These are phyloP conservation scores for Pelochelys cantorii DNA, from an alignment of 2,797 vertebrate species.

Conservation along the genomic window DNA sequence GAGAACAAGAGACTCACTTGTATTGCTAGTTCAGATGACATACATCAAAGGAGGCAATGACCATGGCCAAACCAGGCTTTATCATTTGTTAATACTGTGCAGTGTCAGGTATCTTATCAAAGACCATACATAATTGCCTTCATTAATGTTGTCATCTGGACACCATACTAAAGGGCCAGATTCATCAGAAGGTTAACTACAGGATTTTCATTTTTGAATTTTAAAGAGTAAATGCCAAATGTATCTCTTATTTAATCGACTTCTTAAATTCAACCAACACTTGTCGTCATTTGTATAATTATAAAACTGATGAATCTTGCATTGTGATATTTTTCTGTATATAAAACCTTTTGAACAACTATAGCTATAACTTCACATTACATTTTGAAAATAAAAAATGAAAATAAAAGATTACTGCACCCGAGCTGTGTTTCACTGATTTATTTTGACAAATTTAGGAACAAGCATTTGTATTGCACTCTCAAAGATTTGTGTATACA, in stretches of 20 bases:
- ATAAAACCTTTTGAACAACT: no score
- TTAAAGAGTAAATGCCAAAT: neutral
- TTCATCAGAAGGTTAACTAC: neutral
- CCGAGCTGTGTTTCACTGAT: no score
- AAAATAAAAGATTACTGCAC: no score
- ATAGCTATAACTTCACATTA: no score
- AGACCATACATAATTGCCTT: neutral
- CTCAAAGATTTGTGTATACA: no score
- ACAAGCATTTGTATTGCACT: no score
- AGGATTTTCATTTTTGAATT: neutral
- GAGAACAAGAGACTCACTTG: neutral
- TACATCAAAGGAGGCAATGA: neutral
- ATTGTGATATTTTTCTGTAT: no score
- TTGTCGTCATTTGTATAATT: neutral
- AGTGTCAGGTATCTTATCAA: neutral
- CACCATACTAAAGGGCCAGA: neutral
- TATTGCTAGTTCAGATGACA: neutral
- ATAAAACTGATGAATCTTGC: neutral
- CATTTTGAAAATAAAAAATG: no score
- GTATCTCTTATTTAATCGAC: neutral
- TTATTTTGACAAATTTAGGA: no score
- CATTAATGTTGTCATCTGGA: neutral
- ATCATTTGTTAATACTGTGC: fast-evolving
- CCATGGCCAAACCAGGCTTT: neutral
- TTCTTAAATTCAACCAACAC: neutral